phyloP scores from a whole-genome alignment of 2,797 vertebrate species.

The Botia almorhae region DNA sequence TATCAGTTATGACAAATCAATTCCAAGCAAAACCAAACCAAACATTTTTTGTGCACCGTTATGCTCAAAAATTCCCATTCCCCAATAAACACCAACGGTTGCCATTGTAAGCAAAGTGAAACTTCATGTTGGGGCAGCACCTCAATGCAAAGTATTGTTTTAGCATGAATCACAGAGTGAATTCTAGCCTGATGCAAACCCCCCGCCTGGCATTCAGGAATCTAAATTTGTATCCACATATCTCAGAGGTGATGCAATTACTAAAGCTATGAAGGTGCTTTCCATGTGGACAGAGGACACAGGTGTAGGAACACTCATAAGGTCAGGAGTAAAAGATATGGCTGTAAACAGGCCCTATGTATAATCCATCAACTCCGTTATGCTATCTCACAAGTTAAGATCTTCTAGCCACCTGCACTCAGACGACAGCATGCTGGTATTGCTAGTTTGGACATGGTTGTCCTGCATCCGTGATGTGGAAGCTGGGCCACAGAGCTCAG shows the following conservation, averaged over 20 bases:
- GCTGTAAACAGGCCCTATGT: background rate
- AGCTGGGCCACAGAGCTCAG: constrained; percentile 24
- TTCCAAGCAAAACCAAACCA: background rate
- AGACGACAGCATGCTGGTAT: constrained; percentile 39
- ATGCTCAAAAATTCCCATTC: background rate
- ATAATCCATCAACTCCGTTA: constrained; percentile 29
- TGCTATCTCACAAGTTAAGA: background rate
- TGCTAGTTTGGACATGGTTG: constrained; percentile 55
- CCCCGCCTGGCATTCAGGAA: constrained; percentile 40
- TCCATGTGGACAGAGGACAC: constrained; percentile 33
- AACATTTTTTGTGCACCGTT: background rate
- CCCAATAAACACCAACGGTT: constrained; percentile 23
- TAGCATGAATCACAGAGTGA: constrained; percentile 30
- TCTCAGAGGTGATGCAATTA: constrained; percentile 52
- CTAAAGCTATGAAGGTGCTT: constrained; percentile 40
- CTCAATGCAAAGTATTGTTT: constrained; percentile 53
- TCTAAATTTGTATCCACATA: constrained; percentile 58
- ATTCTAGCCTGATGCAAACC: constrained; percentile 31
- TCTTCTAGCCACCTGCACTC: constrained; percentile 47
- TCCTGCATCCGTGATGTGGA: constrained; percentile 33
- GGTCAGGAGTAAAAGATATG: constrained; percentile 7
- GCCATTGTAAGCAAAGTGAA: constrained; percentile 29
- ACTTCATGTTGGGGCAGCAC: constrained; percentile 43
- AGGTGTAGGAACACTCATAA: constrained; percentile 50
- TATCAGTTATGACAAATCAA: background rate